phyloP scores from a whole-genome alignment of 1,140 invertebrate species.

The Scaptomyza montana region DNA sequence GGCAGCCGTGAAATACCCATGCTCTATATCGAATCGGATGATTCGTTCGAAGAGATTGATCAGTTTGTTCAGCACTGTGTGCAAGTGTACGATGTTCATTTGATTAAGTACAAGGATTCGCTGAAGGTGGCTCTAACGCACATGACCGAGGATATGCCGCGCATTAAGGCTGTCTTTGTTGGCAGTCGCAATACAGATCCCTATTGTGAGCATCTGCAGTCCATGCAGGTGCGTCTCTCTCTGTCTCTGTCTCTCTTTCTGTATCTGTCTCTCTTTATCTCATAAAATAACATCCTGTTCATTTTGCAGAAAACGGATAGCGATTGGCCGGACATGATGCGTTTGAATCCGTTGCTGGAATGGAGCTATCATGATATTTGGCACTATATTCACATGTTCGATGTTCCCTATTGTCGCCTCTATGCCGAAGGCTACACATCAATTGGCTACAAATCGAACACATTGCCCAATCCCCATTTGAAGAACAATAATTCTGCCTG shows the following conservation, averaged over 20 bases:
- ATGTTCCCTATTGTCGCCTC: constrained; percentile 94
- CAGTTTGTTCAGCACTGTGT: constrained; percentile 90
- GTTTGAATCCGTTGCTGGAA: constrained; percentile 94
- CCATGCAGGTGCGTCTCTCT: constrained; percentile 87
- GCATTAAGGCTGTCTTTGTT: constrained; percentile 93
- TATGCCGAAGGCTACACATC: constrained; percentile 97
- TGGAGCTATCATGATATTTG: constrained; percentile 96
- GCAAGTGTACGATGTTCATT: constrained; percentile 89
- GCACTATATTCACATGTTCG: constrained; percentile 90
- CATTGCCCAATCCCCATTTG: constrained; percentile 91
- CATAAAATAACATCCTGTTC: too few species aligned
- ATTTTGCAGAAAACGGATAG: constrained; percentile 89
- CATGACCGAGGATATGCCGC: constrained; percentile 87
- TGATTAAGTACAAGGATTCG: constrained; percentile 88
- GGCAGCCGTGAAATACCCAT: constrained; percentile 85
- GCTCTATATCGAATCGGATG: constrained; percentile 90
- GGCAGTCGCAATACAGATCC: constrained; percentile 95
- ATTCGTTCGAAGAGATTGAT: constrained; percentile 94
- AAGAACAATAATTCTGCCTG: constrained; percentile 67
- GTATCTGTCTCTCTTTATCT: background rate
- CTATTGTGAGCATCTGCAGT: constrained; percentile 87
- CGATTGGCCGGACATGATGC: constrained; percentile 94
- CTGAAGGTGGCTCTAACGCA: constrained; percentile 89
- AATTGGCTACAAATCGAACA: constrained; percentile 91
- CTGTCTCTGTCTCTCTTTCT: background rate